These are phyloP conservation scores for Mechanitis messenoides DNA, from an alignment of 2,888 invertebrate species.

Conservation along the genomic window DNA sequence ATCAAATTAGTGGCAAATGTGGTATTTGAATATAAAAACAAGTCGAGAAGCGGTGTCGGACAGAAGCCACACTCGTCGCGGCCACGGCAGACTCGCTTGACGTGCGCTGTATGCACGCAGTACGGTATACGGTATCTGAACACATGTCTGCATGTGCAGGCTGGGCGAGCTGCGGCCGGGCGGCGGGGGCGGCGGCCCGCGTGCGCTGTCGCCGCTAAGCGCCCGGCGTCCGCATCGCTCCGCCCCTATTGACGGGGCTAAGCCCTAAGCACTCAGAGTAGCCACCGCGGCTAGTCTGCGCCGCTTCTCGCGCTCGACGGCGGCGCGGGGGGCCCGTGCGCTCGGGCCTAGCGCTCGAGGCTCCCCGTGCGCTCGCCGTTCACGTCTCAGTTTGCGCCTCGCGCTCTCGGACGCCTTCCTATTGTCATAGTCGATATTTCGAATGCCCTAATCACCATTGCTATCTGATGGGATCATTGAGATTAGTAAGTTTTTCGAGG, in stretches of 20 bases:
- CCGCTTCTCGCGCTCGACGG: slow-evolving; percentile 58
- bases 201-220: slow-evolving; percentile 47
- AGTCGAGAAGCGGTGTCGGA: slow-evolving; percentile 60
- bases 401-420: slow-evolving; percentile 52
- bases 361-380: slow-evolving; percentile 38
- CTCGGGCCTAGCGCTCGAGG: slow-evolving; percentile 35
- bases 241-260: slow-evolving; percentile 62
- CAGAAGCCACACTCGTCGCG: slow-evolving; percentile 42
- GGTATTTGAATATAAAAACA: slow-evolving; percentile 14
- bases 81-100: slow-evolving; percentile 31
- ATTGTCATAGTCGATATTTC: slow-evolving; percentile 30
- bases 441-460: slow-evolving; percentile 28
- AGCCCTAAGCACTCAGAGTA: slow-evolving; percentile 58
- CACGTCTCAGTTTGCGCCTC: slow-evolving; percentile 48
- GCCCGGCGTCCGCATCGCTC: slow-evolving; percentile 47
- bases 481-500: slow-evolving; percentile 61
- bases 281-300: slow-evolving; percentile 67
- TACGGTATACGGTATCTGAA: slow-evolving; percentile 41
- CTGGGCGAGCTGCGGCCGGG: slow-evolving; percentile 62
- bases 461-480: slow-evolving; percentile 33
- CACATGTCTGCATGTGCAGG: slow-evolving; percentile 72
- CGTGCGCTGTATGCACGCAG: slow-evolving; percentile 12
- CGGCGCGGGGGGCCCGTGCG: slow-evolving; percentile 41
- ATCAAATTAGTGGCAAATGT: slow-evolving; percentile 14
- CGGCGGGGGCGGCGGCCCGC: slow-evolving; percentile 51